Evolutionary conservation across 1,140 invertebrate genomes (phyloP).

Genomic region (Daktulosphaira vitifoliae): DNA sequence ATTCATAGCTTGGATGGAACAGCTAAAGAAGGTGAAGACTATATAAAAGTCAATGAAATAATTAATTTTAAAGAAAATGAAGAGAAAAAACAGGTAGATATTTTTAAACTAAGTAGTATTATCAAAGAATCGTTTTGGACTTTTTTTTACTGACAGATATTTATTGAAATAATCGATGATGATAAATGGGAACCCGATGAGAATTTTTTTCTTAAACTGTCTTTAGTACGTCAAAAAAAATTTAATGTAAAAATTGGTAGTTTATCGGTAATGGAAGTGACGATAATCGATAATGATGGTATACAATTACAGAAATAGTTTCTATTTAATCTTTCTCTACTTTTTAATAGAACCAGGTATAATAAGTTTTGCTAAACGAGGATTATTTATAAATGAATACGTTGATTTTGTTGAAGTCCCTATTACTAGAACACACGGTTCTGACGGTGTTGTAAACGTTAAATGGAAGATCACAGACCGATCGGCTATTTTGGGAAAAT

Average conservation of each 20-base stretch:
- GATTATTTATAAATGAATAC: slow-evolving; percentile 55
- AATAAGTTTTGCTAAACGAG: slow-evolving; percentile 52
- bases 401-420: slow-evolving; percentile 48
- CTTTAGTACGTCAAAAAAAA: slow-evolving; percentile 43
- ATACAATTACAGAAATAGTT: too few relatives aligned
- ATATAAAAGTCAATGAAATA: slow-evolving; percentile 50
- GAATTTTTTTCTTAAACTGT: slow-evolving; percentile 53
- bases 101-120: too few relatives aligned
- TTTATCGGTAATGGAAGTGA: slow-evolving; percentile 53
- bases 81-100: slow-evolving; percentile 47
- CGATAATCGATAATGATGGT: slow-evolving; percentile 59
- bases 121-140: too few relatives aligned
- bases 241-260: slow-evolving; percentile 46
- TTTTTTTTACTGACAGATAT: too few relatives aligned
- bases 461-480: slow-evolving; percentile 54
- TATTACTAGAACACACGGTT: slow-evolving; percentile 49
- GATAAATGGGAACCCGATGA: slow-evolving; percentile 58
- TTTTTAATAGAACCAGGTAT: slow-evolving; percentile 51
- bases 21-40: slow-evolving; percentile 50
- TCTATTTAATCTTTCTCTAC: too few relatives aligned
- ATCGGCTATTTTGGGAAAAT: slow-evolving; percentile 50
- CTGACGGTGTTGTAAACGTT: slow-evolving; percentile 51
- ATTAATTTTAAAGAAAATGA: slow-evolving; percentile 51
- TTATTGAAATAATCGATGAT: slow-evolving; percentile 54
- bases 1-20: slow-evolving; percentile 56